Evolutionary conservation across 2,888 invertebrate genomes (phyloP).

Genomic region (Tortrix viridana): DNA sequence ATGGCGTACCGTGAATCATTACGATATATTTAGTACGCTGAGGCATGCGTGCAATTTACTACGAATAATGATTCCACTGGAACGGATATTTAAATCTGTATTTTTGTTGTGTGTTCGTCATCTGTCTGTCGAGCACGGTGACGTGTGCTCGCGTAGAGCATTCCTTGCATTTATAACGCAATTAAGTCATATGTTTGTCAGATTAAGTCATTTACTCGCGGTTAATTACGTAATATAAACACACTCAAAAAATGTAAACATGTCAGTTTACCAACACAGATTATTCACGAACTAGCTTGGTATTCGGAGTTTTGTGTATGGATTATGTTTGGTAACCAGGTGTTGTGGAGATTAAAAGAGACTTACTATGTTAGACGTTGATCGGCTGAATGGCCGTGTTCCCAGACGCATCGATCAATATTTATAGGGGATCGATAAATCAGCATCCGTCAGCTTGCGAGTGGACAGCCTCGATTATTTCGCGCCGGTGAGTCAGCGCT

Average conservation of each 20-base stretch:
- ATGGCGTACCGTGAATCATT: constrained; percentile 69
- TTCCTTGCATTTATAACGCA: constrained; percentile 23
- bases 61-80: constrained; percentile 66
- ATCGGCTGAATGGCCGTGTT: constrained; percentile 45
- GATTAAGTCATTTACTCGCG: constrained; percentile 17
- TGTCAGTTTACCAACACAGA: constrained; percentile 11
- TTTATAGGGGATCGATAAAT: constrained; percentile 73
- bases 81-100: constrained; percentile 48
- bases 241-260: constrained; percentile 5
- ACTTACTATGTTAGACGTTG: not conserved
- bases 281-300: not conserved
- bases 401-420: constrained; percentile 74
- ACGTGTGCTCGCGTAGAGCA: not conserved
- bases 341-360: not conserved
- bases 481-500: constrained; percentile 66
- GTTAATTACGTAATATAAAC: constrained; percentile 24
- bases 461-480: constrained; percentile 73
- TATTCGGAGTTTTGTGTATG: too few relatives aligned
- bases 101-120: constrained; percentile 31
- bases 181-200: constrained; percentile 24
- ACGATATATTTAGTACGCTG: constrained; percentile 67
- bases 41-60: constrained; percentile 69
- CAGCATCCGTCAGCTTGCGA: constrained; percentile 70
- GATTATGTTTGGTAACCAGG: not conserved
- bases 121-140: constrained; percentile 10